Evolutionary conservation across 2,888 invertebrate species (phyloP), one percentile per base, ranked within the genome.

Genomic region (Apocheima hispidaria): DNA sequence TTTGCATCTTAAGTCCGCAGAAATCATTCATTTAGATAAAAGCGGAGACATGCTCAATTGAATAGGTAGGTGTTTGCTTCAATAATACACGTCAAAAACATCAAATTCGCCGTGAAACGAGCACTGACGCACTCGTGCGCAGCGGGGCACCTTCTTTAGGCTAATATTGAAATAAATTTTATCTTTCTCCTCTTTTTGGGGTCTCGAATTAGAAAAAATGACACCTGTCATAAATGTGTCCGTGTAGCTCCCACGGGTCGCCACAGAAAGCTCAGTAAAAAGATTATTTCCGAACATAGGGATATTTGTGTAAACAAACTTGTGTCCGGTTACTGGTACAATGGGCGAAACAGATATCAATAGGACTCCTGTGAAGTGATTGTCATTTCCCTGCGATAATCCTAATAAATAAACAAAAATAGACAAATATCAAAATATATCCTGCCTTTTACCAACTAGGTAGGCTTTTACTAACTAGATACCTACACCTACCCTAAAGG

Each of bases 141-240:
- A 60, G 81, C 85, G 81, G 87, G 87, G 74, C 57, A 82, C 76
- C 82, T 65, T 64, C 74, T 81, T 82, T 74, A 81, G 74, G 71
- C 79, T 77, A 81, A 80, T 86, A 87, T 87, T 86, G 86, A 87
- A 86, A 83, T 84, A 83, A 87, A 82, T 84, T 82, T 82, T 83
- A 81, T 83, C 80, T 81, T 72, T 66, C 74, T 74, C 74, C 69
- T 73, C 78, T 81, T 80, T 81, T 75, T 74, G 68, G 69, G 60
- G 71, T 52, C 55, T 55, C 44, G 67, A 71, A 70, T 80, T 75
- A 76, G 80, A 86, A 82, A 83, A 86, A 79, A 63, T 86, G 86
- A 87, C 87, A 87, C 86, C 87, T 87, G 87, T 86, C 87, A 87
- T 72, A 81, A 76, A 75, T 72, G 77, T 69, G 74, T 72, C 73